Evolutionary conservation across 1,140 invertebrate genomes (phyloP).

Genomic region (Halyomorpha halys): DNA sequence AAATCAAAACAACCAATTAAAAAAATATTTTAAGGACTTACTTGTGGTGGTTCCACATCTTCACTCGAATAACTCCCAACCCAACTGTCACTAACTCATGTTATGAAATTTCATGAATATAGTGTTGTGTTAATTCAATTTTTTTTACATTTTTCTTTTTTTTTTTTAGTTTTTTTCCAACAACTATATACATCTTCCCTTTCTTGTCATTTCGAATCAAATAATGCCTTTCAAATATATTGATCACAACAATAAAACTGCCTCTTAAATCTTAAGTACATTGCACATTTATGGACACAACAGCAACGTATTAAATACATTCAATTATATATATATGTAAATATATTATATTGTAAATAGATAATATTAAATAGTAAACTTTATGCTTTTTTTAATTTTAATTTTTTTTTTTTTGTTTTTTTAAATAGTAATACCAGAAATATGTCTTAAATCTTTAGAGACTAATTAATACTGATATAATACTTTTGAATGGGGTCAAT

Average conservation of each 20-base stretch:
- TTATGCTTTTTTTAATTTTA: too few species aligned
- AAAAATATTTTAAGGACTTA: constrained; percentile 20
- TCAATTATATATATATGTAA: constrained; percentile 6
- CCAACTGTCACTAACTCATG: constrained; percentile 19
- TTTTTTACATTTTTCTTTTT: constrained; percentile 1
- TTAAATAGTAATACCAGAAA: background rate
- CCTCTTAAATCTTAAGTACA: constrained; percentile 3
- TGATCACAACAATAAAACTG: constrained; percentile 7
- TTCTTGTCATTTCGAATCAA: too few species aligned
- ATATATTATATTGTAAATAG: background rate
- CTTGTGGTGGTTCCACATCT: constrained; percentile 3
- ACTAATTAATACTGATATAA: too few species aligned
- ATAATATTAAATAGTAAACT: background rate
- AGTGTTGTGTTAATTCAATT: constrained; percentile 1
- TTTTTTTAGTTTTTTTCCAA: background rate
- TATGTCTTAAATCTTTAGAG: background rate
- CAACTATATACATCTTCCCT: background rate
- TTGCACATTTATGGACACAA: constrained; percentile 7
- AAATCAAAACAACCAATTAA: constrained; percentile 19
- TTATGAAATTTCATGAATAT: constrained; percentile 30
- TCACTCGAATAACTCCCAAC: background rate
- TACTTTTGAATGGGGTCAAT: too few species aligned
- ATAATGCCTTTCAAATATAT: constrained; percentile 13
- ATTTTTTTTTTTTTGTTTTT: too few species aligned
- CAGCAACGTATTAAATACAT: background rate